Evolutionary conservation across 2,888 invertebrate species (phyloP), one percentile per base, ranked within the genome.

Genomic region (Panopea generosa): DNA sequence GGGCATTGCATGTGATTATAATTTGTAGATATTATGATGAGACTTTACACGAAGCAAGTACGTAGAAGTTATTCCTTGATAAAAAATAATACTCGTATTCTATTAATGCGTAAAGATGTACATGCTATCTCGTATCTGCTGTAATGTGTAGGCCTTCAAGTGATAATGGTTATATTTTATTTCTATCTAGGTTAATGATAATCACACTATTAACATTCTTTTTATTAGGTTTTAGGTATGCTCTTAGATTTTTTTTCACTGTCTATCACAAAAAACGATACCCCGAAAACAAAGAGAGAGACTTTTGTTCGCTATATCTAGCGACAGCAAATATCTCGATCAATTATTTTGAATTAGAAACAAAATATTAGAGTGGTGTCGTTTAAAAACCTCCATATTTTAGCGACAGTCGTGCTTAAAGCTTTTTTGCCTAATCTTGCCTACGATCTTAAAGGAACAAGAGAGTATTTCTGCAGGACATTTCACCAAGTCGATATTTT

Each of bases 381-480:
- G 38, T 57, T 55, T 20, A 57, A 33, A 57, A 55, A 29, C 29
- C 16, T 57, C 40, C 57, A 40, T 22, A 11, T 61, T 66, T 66
- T 66, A 43, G 52, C 60, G 66, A 56, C 72, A 49, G 72, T 55
- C 66, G 47, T 29, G 53, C 59, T 68, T 59, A 69, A 69, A 67
- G 52, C 59, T 38, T 49, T 47, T 16, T 59, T 50, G 56, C 33
- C 59, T 63, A 74, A 63, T 63, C 59, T 50, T 27, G 49, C 45
- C 60, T 60, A 63, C 53, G 59, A 69, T 69, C 69, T 63, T 45
- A 40, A 65, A 52, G 52, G 74, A 77, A 77, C 77, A 77, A 68
- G 72, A 63, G 77, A 63, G 62, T 49, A 62, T 63, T 77, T 72
- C 77, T 63, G 67, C 62, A 60, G 77, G 77, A 67, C 70, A 77